Percentiles rank a stretch among this genome's conserved stretches.
Conservation (phyloP, 1,140 invertebrate genomes). For the Listronotus bonariensis region DNA sequence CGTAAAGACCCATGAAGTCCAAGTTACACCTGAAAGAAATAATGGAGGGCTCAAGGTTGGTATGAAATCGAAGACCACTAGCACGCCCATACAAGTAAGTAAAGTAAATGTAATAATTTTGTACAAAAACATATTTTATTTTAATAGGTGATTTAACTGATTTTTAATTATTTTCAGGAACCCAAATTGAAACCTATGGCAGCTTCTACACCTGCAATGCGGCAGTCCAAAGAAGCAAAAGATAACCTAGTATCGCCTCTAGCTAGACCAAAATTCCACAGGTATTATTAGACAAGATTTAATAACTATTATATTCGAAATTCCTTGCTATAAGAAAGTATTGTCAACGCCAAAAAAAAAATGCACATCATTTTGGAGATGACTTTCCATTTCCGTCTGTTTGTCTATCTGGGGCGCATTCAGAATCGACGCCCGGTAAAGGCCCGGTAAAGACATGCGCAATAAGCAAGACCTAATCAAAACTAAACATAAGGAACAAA, state of each 20-base stretch:
- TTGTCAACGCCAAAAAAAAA: no score
- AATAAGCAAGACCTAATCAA: no score
- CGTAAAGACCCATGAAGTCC: not conserved
- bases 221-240: slow-evolving; percentile 3
- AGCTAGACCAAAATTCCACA: not conserved
- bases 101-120: not conserved
- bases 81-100: slow-evolving; percentile 17
- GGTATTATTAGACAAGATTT: not conserved
- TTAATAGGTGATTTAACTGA: not conserved
- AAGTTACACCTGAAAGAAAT: slow-evolving; percentile 7
- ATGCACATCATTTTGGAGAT: no score
- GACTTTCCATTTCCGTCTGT: no score
- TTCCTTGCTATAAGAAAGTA: no score
- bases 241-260: not conserved
- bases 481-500: no score
- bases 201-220: slow-evolving; percentile 1
- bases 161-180: slow-evolving; percentile 6
- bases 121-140: not conserved
- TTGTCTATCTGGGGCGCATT: no score
- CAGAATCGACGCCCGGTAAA: no score
- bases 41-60: not conserved
- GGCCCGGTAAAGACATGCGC: no score
- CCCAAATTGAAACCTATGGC: slow-evolving; percentile 17
- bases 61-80: slow-evolving; percentile 10
- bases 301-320: no score